Percentiles rank a stretch among this genome's conserved stretches.
These are phyloP conservation scores for Myanophis thanlyinensis DNA, from an alignment of 2,113 vertebrate species.

Conservation along the genomic window DNA sequence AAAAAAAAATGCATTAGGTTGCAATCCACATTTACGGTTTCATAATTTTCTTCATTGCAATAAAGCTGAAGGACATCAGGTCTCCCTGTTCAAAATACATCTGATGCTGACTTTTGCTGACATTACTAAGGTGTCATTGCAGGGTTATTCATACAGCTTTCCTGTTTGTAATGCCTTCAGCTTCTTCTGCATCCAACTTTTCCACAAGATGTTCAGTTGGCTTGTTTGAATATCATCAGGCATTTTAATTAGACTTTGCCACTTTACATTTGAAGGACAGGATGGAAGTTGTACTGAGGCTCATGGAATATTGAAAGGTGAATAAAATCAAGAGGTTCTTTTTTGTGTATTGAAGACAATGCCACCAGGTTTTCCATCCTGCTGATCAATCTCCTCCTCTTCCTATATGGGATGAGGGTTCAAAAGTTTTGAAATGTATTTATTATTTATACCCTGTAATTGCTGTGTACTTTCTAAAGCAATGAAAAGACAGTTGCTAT, in stretches of 20 bases:
- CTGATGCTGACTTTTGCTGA: background rate
- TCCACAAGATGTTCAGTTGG: background rate
- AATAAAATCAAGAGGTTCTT: background rate
- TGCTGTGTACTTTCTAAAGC: background rate
- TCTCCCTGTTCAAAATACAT: background rate
- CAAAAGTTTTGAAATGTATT: background rate
- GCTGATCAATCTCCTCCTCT: background rate
- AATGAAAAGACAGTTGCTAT: background rate
- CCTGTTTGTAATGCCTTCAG: background rate
- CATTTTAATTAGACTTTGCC: background rate
- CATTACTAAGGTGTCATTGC: background rate
- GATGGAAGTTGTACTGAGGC: too few species aligned
- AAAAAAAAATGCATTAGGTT: background rate
- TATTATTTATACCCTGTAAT: conserved; percentile 19
- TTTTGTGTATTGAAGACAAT: background rate
- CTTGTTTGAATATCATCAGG: background rate
- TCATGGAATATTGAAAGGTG: background rate
- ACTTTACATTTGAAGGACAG: background rate
- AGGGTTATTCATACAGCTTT: background rate
- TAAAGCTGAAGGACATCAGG: background rate
- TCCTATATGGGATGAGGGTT: background rate
- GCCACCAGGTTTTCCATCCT: background rate
- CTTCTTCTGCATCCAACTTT: background rate
- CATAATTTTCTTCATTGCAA: background rate
- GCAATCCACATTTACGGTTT: background rate